Conservation (phyloP, 2,797 vertebrate species). For the Chrysolophus pictus region DNA sequence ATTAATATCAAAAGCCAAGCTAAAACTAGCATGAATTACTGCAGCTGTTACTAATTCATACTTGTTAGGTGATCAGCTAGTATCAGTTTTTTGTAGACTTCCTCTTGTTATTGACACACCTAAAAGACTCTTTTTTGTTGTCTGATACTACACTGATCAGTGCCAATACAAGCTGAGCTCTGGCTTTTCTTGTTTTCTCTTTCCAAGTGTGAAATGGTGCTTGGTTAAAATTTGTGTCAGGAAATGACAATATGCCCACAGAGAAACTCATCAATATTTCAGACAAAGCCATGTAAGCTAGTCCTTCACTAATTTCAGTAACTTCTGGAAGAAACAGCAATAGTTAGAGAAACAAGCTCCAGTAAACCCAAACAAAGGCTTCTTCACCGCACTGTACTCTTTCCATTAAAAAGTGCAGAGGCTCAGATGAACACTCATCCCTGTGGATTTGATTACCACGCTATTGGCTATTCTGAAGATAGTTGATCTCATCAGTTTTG, state of each 20-base stretch:
- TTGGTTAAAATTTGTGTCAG: background rate
- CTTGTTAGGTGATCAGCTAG: background rate
- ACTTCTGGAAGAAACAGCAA: background rate
- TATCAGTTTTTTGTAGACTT: background rate
- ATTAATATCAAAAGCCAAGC: background rate
- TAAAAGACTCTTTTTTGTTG: background rate
- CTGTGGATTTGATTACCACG: background rate
- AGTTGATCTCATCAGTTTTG: background rate
- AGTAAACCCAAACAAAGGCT: background rate
- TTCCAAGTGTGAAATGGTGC: background rate
- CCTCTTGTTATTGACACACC: background rate
- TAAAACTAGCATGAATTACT: background rate
- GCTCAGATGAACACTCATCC: background rate
- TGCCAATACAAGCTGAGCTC: background rate
- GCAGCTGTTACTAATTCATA: background rate
- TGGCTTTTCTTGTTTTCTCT: background rate
- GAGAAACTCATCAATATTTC: background rate
- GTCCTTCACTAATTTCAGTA: background rate
- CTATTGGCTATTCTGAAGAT: background rate
- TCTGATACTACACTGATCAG: background rate
- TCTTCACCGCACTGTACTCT: background rate
- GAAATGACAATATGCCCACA: background rate
- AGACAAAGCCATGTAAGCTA: background rate
- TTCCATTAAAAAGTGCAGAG: background rate
- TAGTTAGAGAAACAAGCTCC: background rate